Conservation (phyloP, 2,797 vertebrate genomes). For the Poliocrania exsul region DNA sequence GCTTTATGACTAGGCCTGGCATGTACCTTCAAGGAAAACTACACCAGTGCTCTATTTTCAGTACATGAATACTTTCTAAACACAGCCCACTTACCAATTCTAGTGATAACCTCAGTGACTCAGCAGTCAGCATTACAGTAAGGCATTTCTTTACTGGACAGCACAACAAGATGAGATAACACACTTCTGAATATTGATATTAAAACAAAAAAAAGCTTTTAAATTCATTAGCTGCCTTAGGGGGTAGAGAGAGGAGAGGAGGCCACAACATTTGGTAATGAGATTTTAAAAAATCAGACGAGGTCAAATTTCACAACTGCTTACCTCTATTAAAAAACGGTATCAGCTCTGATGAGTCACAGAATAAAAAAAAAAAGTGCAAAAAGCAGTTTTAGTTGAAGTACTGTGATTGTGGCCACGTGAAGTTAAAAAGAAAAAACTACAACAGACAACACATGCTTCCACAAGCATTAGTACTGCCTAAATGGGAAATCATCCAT, state of each 20-base stretch:
- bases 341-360: not conserved
- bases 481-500: not conserved
- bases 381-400: not conserved
- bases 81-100: not conserved
- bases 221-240: not conserved
- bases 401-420: not conserved
- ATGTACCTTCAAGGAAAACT: not conserved
- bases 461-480: not conserved
- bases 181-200: not conserved
- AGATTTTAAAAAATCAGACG: not conserved
- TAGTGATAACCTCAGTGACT: conserved; percentile 17
- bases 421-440: not conserved
- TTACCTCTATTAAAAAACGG: not conserved
- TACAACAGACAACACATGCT: not conserved
- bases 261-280: accelerated
- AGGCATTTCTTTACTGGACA: not conserved
- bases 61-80: not conserved
- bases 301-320: not conserved
- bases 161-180: not conserved
- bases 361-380: not conserved
- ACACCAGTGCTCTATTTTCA: not conserved
- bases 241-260: not conserved
- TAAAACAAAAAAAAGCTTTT: not conserved
- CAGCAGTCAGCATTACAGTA: not conserved
- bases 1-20: not conserved